These are phyloP conservation scores for Hyles lineata DNA, from an alignment of 2,888 invertebrate genomes.

Conservation along the genomic window DNA sequence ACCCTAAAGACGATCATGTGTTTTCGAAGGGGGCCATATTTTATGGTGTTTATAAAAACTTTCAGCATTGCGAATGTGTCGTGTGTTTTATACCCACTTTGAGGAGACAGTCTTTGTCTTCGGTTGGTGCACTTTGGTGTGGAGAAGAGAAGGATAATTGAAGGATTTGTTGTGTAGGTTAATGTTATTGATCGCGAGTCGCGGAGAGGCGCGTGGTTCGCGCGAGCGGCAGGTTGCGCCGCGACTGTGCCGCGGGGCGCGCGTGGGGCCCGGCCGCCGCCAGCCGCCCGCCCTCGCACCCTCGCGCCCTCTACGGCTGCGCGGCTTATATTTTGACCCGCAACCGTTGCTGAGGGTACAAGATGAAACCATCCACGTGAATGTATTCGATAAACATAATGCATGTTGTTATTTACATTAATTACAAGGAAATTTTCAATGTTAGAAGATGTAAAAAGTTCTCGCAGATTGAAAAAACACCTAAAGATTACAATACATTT, in stretches of 20 bases:
- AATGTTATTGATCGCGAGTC: slow-evolving; percentile 70
- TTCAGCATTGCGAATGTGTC: slow-evolving; percentile 56
- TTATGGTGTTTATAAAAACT: slow-evolving; percentile 54
- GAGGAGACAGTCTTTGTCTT: slow-evolving; percentile 17
- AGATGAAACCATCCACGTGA: slow-evolving; percentile 60
- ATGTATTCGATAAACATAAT: slow-evolving; percentile 58
- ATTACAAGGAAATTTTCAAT: background rate
- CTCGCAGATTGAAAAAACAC: slow-evolving; percentile 33
- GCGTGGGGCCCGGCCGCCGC: slow-evolving; percentile 54
- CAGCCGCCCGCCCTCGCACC: slow-evolving; percentile 46
- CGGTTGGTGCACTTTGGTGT: slow-evolving; percentile 31
- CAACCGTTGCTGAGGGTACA: slow-evolving; percentile 59
- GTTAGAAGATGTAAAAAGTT: background rate
- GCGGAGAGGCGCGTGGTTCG: slow-evolving; percentile 62
- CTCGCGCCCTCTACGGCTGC: slow-evolving; percentile 63
- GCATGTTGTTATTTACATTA: background rate
- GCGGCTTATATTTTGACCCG: slow-evolving; percentile 67
- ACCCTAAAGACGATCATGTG: slow-evolving; percentile 69
- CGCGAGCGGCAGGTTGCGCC: slow-evolving; percentile 80
- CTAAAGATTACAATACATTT: slow-evolving; percentile 24
- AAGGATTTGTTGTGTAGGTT: slow-evolving; percentile 52
- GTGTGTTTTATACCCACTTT: slow-evolving; percentile 42
- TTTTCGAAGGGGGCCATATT: slow-evolving; percentile 67
- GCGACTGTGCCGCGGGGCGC: slow-evolving; percentile 74
- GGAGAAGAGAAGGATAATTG: slow-evolving; percentile 40